phyloP scores from a whole-genome alignment of 2,797 vertebrate genomes.

The Notolabrus celidotus region DNA sequence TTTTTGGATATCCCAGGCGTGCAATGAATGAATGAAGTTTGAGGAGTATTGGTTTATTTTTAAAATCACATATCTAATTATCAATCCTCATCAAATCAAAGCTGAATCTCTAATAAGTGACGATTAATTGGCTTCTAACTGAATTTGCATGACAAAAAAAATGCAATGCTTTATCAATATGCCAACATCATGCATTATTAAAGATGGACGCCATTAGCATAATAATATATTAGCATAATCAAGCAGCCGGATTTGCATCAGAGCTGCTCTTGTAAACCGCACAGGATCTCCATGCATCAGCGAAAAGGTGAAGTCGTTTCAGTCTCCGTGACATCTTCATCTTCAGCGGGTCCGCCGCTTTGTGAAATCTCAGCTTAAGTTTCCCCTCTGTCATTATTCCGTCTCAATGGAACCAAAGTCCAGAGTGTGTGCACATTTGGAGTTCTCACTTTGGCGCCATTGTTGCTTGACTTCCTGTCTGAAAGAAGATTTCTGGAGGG shows the following conservation, averaged over 20 bases:
- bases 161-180: conserved; percentile 79
- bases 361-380: neutral
- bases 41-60: conserved; percentile 1
- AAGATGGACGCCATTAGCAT: conserved; percentile 80
- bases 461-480: neutral
- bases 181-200: conserved; percentile 84
- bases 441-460: neutral
- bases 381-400: conserved; percentile 7
- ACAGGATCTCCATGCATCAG: conserved; percentile 49
- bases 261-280: conserved; percentile 58
- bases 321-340: conserved; percentile 26
- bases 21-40: neutral
- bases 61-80: conserved; percentile 6
- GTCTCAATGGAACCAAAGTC: neutral
- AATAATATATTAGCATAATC: conserved; percentile 84
- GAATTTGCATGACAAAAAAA: conserved; percentile 77
- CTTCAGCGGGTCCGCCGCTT: conserved; percentile 11
- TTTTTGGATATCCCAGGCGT: conserved; percentile 5
- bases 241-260: conserved; percentile 76
- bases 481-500: neutral
- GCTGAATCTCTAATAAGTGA: conserved; percentile 53
- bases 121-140: conserved; percentile 63
- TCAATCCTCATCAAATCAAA: conserved; percentile 13
- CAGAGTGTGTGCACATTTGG: neutral
- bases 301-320: conserved; percentile 38